Base-by-base conservation (phyloP, 2,113 vertebrate species). In the Neotoma lepida region DNA sequence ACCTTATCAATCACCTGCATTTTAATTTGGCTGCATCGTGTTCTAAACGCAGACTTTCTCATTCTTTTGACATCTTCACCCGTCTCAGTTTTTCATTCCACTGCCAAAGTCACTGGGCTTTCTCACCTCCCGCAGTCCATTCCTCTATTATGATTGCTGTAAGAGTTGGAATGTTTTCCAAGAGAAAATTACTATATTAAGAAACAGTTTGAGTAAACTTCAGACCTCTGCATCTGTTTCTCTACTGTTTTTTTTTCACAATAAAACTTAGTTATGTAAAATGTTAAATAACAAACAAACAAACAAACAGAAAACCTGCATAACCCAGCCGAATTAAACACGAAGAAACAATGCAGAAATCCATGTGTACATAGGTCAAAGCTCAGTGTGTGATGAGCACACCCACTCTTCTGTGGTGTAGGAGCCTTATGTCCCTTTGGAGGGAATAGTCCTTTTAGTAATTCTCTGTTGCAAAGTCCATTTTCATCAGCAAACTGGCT, bases 301-400 rank as follows among this genome's bases (percentile, higher is more conserved):
- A 77, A 54, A 78, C 7, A 49, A 77, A 24, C 76, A 82, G 46
- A 46, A 35, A 3, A 15, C 13, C 1, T 46, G 63, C 84, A 86
- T 49, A 51, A 61, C 22, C 2, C 13, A 17, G 8, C 9, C 81
- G 35, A 86, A 44, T 7, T 49, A 28, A 35, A 26, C 44, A 68
- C 2, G 15, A 20, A 49, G 15, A 20, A 49, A 22, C 8, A 51
- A 89, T 20, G 51, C 17, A 4, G 64, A 20, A 41, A 35, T 1
- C 39, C 1, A 33, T 15, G 6, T 9, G 0, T 1, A 0, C 22
- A 84, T 18, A 7, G 1, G 4, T 39, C 22, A 0, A 0, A 54
- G 3, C 12, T 18, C 4, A 0, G 0, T 26, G 9, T 51, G 6
- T 70, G 0, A 51, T 63, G 10, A 22, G 26, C 35, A 87, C 7